Evolutionary conservation across 2,797 vertebrate species (phyloP).

Genomic region (Mycteria americana): DNA sequence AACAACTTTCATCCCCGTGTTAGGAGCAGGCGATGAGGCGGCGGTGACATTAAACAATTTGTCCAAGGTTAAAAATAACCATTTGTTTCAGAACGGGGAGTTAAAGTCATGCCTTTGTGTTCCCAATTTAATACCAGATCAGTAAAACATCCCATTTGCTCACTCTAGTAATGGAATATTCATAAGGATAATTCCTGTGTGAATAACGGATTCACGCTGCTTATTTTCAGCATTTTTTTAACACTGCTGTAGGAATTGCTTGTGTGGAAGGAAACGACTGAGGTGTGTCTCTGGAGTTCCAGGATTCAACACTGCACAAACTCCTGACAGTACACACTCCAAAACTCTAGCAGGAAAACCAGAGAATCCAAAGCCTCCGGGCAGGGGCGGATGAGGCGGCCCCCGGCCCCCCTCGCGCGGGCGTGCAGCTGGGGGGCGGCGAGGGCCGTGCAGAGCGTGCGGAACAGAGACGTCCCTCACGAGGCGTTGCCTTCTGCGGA

Average conservation of each 20-base stretch:
- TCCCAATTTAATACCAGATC: not conserved
- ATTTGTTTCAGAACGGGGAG: not conserved
- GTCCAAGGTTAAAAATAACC: not conserved
- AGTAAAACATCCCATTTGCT: not conserved
- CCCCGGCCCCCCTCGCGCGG: not conserved
- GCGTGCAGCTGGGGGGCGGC: not conserved
- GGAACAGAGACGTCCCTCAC: not conserved
- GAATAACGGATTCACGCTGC: not conserved
- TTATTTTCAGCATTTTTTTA: not conserved
- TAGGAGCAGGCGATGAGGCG: not conserved
- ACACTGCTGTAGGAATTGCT: not conserved
- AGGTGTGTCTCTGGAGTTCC: not conserved
- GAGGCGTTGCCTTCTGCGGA: not conserved
- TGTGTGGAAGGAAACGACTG: not conserved
- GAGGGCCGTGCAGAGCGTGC: not conserved
- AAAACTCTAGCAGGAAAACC: not conserved
- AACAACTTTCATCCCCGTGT: not conserved
- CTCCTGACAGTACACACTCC: not conserved
- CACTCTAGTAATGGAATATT: not conserved
- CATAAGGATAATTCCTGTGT: not conserved
- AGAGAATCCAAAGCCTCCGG: fast-evolving
- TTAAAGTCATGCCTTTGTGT: not conserved
- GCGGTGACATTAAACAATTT: not conserved
- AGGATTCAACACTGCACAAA: not conserved
- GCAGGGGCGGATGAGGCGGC: not conserved